Conservation (phyloP, 2,113 vertebrate genomes). For the Neodontobutis hainanensis region DNA sequence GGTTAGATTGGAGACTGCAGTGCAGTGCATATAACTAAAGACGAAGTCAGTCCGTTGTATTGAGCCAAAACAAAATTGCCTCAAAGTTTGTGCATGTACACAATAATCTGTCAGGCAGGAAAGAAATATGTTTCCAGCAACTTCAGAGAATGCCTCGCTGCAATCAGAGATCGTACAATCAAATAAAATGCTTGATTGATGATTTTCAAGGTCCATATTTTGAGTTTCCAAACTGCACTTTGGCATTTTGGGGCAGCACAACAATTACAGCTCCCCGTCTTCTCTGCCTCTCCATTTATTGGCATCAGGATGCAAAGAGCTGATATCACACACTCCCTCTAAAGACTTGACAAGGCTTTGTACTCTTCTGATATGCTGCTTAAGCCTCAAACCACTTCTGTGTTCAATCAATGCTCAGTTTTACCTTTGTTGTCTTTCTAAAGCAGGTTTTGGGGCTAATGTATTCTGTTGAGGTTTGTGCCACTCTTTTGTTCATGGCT, state of each 20-base stretch:
- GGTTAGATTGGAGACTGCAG: background rate
- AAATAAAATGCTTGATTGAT: too few relatives aligned
- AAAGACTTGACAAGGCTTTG: conserved; percentile 43
- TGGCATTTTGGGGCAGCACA: background rate
- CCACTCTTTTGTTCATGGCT: conserved; percentile 38
- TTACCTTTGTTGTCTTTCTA: conserved; percentile 30
- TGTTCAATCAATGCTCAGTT: conserved; percentile 32
- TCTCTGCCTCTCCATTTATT: conserved; percentile 22
- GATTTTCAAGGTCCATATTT: too few relatives aligned
- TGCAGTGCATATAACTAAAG: too few relatives aligned
- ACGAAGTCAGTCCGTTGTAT: too few relatives aligned
- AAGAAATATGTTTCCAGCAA: too few relatives aligned
- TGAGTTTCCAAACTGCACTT: too few relatives aligned
- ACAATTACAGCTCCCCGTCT: conserved; percentile 30
- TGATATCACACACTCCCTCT: conserved; percentile 36
- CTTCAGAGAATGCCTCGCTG: too few relatives aligned
- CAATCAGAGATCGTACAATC: too few relatives aligned
- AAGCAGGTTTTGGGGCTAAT: conserved; percentile 27
- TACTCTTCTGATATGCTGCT: conserved; percentile 28
- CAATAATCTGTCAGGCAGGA: too few relatives aligned
- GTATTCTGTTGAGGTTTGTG: conserved; percentile 21
- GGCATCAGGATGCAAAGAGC: conserved; percentile 11
- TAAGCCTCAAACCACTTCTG: conserved; percentile 22
- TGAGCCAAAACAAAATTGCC: too few relatives aligned
- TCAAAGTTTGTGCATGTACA: too few relatives aligned